A percentile compares a stretch with the other conserved stretches of the same genome.
phyloP scores from a whole-genome alignment of 2,797 vertebrate species.

The Gallinago nigripennis region DNA sequence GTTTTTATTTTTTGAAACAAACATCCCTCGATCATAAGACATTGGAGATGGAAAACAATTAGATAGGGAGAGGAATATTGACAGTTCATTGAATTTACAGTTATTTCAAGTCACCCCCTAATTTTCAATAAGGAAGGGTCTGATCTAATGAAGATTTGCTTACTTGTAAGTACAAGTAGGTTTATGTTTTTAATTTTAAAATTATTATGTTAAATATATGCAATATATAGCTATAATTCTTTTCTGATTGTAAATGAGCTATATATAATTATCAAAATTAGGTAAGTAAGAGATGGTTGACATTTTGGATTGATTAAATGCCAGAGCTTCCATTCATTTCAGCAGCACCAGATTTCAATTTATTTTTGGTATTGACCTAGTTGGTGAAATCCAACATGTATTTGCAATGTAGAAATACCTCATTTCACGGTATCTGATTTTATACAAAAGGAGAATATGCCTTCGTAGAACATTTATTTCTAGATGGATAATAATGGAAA shows the following conservation, averaged over 20 bases:
- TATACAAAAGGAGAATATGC: not conserved
- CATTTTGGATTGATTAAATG: not conserved
- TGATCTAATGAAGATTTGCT: not conserved
- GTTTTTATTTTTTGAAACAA: not conserved
- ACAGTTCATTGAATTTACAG: not conserved
- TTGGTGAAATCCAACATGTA: not conserved
- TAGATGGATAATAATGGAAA: not conserved
- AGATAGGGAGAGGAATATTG: not conserved
- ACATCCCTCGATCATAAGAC: not conserved
- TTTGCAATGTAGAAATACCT: not conserved
- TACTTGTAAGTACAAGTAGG: not conserved
- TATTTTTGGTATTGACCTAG: not conserved
- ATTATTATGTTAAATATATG: not conserved
- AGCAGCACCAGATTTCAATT: not conserved
- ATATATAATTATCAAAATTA: not conserved
- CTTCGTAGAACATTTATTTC: not conserved
- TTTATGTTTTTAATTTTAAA: not conserved
- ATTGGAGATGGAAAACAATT: not conserved
- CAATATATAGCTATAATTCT: not conserved
- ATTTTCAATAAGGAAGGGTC: not conserved
- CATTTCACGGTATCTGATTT: not conserved
- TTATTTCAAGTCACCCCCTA: not conserved
- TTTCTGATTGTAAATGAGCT: not conserved
- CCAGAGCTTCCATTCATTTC: not conserved
- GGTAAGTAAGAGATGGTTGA: not conserved